Evolutionary conservation across 1,140 invertebrate genomes (phyloP), one percentile per base, ranked within the genome.

Genomic region (Hyphantria cunea): DNA sequence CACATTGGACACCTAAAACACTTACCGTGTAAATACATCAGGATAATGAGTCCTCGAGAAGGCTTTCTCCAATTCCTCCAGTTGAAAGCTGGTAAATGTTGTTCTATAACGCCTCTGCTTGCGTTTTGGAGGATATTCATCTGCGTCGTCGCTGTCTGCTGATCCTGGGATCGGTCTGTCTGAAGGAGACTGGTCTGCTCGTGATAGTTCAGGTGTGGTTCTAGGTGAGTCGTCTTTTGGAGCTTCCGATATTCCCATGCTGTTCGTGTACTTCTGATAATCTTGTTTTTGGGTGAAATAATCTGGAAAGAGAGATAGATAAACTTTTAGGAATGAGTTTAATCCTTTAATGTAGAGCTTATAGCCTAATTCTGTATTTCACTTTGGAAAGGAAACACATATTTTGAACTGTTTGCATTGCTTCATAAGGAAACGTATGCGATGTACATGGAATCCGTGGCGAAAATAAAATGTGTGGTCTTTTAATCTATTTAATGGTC

Each of bases 21-120:
- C 73, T 69, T 34, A 99, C 96, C 98, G 96, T 15, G 97, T 99
- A 91, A 99, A 99, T 0, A 99, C 98, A 91, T 99, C 98, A 13
- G 98, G 98, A 91, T 99, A 99, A 91, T 99, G 98, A 4, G 98
- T 99, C 74, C 98, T 94, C 0, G 97, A 96, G 90, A 99, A 99
- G 0, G 98, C 98, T 87, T 99, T 99, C 86, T 99, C 98, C 64
- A 99, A 91, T 89, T 99, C 98, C 82, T 99, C 98, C 54, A 99
- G 91, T 89, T 99, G 98, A 82, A 97, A 98, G 76, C 96, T 97
- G 6, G 97, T 98, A 89, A 98, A 98, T 37, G 98, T 98, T 1
- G 98, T 98, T 56, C 98, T 92, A 84, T 98, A 98, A 41, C 97
- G 90, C 2, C 97, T 92, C 78, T 98, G 97, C 80, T 98, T 99